These are phyloP conservation scores for Melitaea cinxia DNA, from an alignment of 1,140 invertebrate genomes.

Conservation along the genomic window DNA sequence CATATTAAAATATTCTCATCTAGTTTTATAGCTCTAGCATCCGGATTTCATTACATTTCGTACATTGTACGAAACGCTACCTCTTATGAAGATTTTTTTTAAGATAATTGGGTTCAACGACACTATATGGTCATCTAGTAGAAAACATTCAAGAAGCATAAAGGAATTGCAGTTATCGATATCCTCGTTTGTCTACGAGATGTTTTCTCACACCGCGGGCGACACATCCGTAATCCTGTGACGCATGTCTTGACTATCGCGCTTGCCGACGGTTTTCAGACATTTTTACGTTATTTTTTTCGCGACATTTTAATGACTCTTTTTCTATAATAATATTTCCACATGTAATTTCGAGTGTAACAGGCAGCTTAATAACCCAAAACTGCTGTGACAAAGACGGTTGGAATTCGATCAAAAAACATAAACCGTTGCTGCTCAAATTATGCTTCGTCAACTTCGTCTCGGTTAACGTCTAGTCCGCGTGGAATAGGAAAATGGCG, in stretches of 20 bases:
- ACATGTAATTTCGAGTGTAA: conserved; percentile 72
- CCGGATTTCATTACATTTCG: conserved; percentile 6
- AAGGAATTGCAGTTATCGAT: background rate
- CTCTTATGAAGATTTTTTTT: background rate
- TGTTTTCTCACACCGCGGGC: conserved; percentile 51
- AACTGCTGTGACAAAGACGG: conserved; percentile 59
- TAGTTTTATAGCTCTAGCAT: conserved; percentile 3
- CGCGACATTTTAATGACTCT: conserved; percentile 53
- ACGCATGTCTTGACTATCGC: conserved; percentile 73
- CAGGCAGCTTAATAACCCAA: conserved; percentile 75
- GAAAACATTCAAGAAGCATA: background rate
- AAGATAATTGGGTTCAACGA: conserved; percentile 9
- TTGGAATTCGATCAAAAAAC: conserved; percentile 59
- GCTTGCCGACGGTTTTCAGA: conserved; percentile 55
- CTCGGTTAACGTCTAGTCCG: conserved; percentile 46
- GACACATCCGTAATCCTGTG: conserved; percentile 77
- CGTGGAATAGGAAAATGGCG: conserved; percentile 43
- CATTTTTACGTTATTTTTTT: conserved; percentile 61
- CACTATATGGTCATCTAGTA: background rate
- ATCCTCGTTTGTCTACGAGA: background rate
- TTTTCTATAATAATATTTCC: conserved; percentile 62
- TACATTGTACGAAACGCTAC: conserved; percentile 7
- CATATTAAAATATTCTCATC: background rate
- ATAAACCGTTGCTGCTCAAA: conserved; percentile 62
- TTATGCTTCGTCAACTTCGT: conserved; percentile 62